These are phyloP conservation scores for Ptychochromis oligacanthus DNA, from an alignment of 2,113 vertebrate species.

Conservation along the genomic window DNA sequence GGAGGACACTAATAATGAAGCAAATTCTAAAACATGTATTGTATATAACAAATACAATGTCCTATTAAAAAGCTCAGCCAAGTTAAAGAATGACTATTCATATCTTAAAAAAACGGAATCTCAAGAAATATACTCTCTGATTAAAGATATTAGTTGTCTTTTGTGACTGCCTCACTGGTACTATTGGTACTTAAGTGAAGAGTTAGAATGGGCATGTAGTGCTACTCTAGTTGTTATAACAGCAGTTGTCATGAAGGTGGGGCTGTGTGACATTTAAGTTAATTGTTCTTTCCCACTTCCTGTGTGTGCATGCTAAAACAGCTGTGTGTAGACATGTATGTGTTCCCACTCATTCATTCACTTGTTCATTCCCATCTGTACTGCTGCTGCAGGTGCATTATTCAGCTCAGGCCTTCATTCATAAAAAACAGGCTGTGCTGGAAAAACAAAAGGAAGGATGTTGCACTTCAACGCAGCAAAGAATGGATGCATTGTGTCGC, in stretches of 20 bases:
- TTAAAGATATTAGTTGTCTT: too few relatives aligned
- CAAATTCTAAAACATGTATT: too few relatives aligned
- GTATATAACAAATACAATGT: too few relatives aligned
- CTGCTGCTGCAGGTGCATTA: slow-evolving; percentile 64
- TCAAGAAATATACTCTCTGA: too few relatives aligned
- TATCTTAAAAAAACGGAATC: too few relatives aligned
- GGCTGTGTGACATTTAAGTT: background rate
- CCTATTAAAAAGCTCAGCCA: too few relatives aligned
- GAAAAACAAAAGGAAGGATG: slow-evolving; percentile 81
- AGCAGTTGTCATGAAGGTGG: background rate
- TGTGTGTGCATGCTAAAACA: slow-evolving; percentile 5
- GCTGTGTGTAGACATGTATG: slow-evolving; percentile 2
- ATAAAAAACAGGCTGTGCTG: slow-evolving; percentile 39
- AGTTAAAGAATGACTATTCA: too few relatives aligned
- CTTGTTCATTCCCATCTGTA: background rate
- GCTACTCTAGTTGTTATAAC: background rate
- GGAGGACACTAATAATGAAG: too few relatives aligned
- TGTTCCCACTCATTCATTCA: slow-evolving; percentile 38
- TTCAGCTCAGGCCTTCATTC: slow-evolving; percentile 53
- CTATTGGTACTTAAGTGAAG: background rate
- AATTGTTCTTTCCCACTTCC: slow-evolving; percentile 11
- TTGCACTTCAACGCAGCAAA: slow-evolving; percentile 63
- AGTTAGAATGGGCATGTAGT: background rate
- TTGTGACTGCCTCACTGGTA: background rate
- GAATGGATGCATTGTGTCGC: slow-evolving; percentile 76